Evolutionary conservation across 2,113 vertebrate species (phyloP).

Genomic region (Oenanthe melanoleuca): DNA sequence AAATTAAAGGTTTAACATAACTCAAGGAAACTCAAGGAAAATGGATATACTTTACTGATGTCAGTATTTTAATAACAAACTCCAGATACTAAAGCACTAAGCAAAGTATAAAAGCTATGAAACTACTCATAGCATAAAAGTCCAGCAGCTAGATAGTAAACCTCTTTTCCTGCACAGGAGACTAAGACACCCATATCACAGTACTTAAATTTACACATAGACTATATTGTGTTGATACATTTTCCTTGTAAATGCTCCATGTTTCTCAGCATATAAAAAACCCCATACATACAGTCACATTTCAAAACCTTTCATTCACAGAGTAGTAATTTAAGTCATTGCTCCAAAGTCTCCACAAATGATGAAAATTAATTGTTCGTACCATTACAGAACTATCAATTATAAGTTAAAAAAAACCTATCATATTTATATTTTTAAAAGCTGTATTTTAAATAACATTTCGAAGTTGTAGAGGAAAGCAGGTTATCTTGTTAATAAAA

Average conservation of each 20-base stretch:
- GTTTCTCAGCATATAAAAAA: background rate
- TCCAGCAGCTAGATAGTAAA: accelerated
- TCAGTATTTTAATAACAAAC: background rate
- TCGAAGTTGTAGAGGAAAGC: background rate
- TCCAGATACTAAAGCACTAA: background rate
- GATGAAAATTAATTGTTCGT: background rate
- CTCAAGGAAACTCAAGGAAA: background rate
- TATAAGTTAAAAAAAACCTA: background rate
- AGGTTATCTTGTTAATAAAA: background rate
- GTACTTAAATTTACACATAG: background rate
- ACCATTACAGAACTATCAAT: background rate
- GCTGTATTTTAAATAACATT: background rate
- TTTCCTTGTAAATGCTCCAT: background rate
- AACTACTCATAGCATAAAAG: background rate
- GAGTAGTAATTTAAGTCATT: background rate
- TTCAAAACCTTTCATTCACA: background rate
- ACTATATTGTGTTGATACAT: background rate
- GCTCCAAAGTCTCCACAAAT: background rate
- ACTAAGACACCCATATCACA: background rate
- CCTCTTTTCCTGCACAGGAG: background rate
- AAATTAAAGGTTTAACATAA: background rate
- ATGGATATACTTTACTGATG: background rate
- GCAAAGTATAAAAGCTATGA: background rate
- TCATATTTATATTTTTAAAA: background rate
- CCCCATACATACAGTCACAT: background rate